Evolutionary conservation across 2,113 vertebrate genomes (phyloP).

Genomic region (Ellobius talpinus): DNA sequence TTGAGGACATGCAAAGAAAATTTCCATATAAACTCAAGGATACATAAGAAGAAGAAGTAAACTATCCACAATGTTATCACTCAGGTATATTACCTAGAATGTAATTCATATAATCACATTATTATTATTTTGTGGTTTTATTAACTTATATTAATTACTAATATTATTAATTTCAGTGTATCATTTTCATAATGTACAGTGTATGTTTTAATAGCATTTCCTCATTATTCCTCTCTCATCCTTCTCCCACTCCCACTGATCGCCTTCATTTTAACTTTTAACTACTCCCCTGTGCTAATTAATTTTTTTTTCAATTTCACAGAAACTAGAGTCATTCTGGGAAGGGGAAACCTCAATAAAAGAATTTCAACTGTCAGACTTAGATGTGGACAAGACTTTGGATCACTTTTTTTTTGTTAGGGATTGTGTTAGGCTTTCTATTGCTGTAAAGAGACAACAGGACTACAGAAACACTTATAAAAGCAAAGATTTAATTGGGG

Average conservation of each 20-base stretch:
- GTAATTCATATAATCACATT: not conserved
- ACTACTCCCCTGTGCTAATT: not conserved
- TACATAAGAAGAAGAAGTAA: not conserved
- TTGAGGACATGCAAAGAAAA: not conserved
- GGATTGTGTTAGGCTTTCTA: not conserved
- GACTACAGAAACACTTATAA: no score
- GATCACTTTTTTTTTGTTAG: no score
- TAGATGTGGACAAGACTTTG: not conserved
- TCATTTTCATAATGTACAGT: not conserved
- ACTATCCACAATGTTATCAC: not conserved
- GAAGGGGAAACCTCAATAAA: not conserved
- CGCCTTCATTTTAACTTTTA: not conserved
- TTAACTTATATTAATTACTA: not conserved
- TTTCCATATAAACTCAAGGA: not conserved
- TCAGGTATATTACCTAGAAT: not conserved
- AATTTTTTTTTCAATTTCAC: not conserved
- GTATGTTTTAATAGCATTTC: not conserved
- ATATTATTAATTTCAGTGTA: not conserved
- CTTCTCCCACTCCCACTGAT: not conserved
- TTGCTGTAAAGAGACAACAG: no score
- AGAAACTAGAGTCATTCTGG: not conserved
- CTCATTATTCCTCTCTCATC: no score
- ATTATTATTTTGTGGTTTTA: not conserved
- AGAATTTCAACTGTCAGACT: not conserved
- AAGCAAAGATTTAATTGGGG: no score